A percentile compares a stretch with the other conserved stretches of the same genome.
phyloP scores from a whole-genome alignment of 1,140 invertebrate genomes.

The Periplaneta americana region DNA sequence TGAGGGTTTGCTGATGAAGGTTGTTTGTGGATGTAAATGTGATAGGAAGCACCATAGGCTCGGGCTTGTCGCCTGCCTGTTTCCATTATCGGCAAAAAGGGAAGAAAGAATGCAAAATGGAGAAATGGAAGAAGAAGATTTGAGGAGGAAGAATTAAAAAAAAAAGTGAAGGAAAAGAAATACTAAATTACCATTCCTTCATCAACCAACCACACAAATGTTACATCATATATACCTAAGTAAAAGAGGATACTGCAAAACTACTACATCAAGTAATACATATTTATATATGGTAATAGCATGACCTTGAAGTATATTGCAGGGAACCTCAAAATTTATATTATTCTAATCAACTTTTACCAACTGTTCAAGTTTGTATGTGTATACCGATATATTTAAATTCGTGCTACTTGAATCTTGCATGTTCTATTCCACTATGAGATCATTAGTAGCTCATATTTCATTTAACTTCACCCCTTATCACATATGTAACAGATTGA shows the following conservation, averaged over 20 bases:
- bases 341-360: too few species aligned
- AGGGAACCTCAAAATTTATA: too few species aligned
- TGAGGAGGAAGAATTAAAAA: background rate
- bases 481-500: too few species aligned
- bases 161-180: background rate
- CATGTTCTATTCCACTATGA: too few species aligned
- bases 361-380: too few species aligned
- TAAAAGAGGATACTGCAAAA: background rate
- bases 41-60: constrained; percentile 45
- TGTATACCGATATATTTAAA: too few species aligned
- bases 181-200: background rate
- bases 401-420: too few species aligned
- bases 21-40: constrained; percentile 26
- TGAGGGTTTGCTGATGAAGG: constrained; percentile 6
- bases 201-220: background rate
- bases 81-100: constrained; percentile 9
- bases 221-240: too few species aligned
- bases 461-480: too few species aligned
- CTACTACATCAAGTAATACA: background rate
- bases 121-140: background rate
- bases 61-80: constrained; percentile 39
- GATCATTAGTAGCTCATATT: too few species aligned
- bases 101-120: constrained; percentile 3
- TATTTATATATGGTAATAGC: too few species aligned
- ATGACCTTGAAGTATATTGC: too few species aligned